Evolutionary conservation across 2,888 invertebrate genomes (phyloP).

Genomic region (Ormyrus labotus): DNA sequence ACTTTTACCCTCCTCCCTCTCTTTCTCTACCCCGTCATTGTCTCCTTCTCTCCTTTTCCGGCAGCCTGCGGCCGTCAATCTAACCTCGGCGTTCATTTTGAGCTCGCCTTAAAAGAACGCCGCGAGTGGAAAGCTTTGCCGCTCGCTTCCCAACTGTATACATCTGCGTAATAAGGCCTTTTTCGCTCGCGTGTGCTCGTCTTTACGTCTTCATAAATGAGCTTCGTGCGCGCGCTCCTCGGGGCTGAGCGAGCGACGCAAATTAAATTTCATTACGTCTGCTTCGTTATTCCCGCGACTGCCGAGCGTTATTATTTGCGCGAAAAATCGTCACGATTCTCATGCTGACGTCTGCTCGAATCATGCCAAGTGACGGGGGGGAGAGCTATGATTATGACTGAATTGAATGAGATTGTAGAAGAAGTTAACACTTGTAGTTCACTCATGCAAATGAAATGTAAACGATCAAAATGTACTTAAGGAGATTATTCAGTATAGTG

Average conservation of each 20-base stretch:
- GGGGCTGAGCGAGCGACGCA: slow-evolving; percentile 2
- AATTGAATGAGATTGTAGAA: too few species aligned
- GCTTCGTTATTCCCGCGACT: slow-evolving; percentile 6
- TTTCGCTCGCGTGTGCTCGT: slow-evolving; percentile 15
- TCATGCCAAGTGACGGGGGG: too few species aligned
- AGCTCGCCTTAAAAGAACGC: too few species aligned
- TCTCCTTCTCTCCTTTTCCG: background rate
- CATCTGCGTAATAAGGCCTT: slow-evolving; percentile 1
- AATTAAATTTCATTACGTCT: slow-evolving; percentile 29
- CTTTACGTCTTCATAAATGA: slow-evolving; percentile 39
- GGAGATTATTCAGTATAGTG: too few species aligned
- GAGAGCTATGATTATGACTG: too few species aligned
- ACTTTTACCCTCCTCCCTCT: background rate
- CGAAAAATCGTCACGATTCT: background rate
- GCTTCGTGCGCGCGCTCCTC: slow-evolving; percentile 11
- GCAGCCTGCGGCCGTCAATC: background rate
- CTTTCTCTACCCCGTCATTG: background rate
- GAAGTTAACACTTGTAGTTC: too few species aligned
- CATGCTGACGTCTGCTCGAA: too few species aligned
- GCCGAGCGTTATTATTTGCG: slow-evolving; percentile 8
- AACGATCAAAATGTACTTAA: too few species aligned
- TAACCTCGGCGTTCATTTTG: too few species aligned
- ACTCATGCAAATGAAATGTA: too few species aligned
- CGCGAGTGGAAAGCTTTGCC: background rate
- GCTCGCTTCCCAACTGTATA: background rate